These are phyloP conservation scores for Heliconius eleuchia DNA, from an alignment of 1,140 invertebrate species.

Conservation along the genomic window DNA sequence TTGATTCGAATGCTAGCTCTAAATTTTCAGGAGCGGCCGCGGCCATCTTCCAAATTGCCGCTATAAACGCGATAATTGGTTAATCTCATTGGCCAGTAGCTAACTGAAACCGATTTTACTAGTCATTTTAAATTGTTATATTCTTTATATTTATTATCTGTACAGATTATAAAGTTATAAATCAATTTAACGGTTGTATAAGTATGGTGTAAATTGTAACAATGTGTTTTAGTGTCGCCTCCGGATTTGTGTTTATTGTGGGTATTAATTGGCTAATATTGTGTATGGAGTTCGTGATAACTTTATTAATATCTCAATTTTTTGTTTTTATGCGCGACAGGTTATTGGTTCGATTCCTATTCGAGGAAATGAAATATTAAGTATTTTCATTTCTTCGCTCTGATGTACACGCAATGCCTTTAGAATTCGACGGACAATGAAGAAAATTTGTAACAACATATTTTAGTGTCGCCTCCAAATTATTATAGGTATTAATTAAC, in stretches of 20 bases:
- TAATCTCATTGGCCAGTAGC: constrained; percentile 71
- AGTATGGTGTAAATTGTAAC: not conserved
- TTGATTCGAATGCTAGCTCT: constrained; percentile 65
- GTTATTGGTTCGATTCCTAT: no score
- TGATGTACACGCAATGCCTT: no score
- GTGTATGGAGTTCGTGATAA: no score
- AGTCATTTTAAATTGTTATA: constrained; percentile 44
- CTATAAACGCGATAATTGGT: constrained; percentile 72
- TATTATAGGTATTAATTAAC: no score
- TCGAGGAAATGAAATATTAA: no score
- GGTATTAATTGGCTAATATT: no score
- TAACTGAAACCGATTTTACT: constrained; percentile 71
- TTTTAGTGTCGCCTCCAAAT: no score
- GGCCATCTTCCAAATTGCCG: constrained; percentile 71
- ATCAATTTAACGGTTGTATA: constrained; percentile 17
- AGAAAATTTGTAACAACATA: no score
- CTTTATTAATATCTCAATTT: no score
- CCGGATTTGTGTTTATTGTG: not conserved
- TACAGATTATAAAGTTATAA: constrained; percentile 32
- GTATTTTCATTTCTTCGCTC: no score
- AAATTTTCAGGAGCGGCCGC: constrained; percentile 68
- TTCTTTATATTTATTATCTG: constrained; percentile 15
- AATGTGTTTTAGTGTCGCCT: not conserved
- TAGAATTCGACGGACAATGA: no score
- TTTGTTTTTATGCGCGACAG: no score